Percentiles rank a stretch among this genome's conserved stretches.
Evolutionary conservation across 2,113 vertebrate genomes (phyloP).

Genomic region (Thoracochromis brauschi): DNA sequence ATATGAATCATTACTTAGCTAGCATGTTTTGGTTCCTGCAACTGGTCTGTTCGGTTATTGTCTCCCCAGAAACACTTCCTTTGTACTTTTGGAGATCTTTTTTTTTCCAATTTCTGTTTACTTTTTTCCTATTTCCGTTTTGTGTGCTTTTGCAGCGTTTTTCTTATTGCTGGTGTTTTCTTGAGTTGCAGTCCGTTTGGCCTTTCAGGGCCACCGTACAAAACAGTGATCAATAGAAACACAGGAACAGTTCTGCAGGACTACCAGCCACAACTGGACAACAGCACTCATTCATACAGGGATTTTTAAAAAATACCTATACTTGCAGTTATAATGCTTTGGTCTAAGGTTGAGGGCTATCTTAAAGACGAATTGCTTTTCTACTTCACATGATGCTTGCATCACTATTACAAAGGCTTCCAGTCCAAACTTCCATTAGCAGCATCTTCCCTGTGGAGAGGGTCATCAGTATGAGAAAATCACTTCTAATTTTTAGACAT

Average conservation of each 20-base stretch:
- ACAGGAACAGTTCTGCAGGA: not conserved
- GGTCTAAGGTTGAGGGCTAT: not conserved
- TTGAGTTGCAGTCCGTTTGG: not conserved
- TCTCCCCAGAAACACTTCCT: not conserved
- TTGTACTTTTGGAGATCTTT: not conserved
- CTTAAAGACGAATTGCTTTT: not conserved
- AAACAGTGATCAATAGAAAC: not conserved
- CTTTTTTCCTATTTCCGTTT: not conserved
- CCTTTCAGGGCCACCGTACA: not conserved
- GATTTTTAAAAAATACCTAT: not conserved
- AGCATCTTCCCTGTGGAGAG: constrained; percentile 30
- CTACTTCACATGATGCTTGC: constrained; percentile 6
- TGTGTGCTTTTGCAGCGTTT: not conserved
- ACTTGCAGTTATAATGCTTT: not conserved
- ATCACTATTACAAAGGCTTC: constrained; percentile 15
- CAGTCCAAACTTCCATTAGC: constrained; percentile 40
- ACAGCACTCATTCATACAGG: not conserved
- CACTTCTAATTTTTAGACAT: constrained; percentile 24
- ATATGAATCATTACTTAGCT: not conserved
- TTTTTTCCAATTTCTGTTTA: not conserved
- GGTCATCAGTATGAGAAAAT: constrained; percentile 36
- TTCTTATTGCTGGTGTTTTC: not conserved
- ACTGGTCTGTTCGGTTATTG: not conserved
- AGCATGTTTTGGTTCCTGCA: not conserved
- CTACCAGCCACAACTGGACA: not conserved